These are phyloP conservation scores for Cydia amplana DNA, from an alignment of 1,140 invertebrate species.

Conservation along the genomic window DNA sequence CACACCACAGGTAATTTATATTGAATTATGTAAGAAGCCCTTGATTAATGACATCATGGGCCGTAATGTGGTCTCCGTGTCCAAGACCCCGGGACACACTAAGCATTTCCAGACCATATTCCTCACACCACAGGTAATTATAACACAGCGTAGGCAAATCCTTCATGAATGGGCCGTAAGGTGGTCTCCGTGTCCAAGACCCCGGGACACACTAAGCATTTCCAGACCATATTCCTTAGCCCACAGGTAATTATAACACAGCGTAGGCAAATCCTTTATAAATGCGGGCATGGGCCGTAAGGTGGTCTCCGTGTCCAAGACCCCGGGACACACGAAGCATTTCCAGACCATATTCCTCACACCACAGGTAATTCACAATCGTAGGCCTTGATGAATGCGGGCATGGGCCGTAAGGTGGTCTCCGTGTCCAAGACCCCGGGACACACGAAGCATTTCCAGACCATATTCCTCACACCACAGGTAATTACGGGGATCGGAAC, in stretches of 20 bases:
- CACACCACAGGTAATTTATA: too few species aligned
- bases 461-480: constrained; percentile 93
- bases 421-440: constrained; percentile 97
- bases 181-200: constrained; percentile 97
- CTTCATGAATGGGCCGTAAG: constrained; percentile 96
- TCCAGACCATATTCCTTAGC: constrained; percentile 97
- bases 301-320: constrained; percentile 95
- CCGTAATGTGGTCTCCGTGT: too few species aligned
- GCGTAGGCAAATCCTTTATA: constrained; percentile 98
- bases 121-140: too few species aligned
- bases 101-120: too few species aligned
- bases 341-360: constrained; percentile 98
- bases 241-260: constrained; percentile 90
- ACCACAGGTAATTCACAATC: constrained; percentile 86
- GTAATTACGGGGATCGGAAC: too few species aligned
- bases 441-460: constrained; percentile 99
- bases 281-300: constrained; percentile 96
- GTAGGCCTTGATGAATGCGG: constrained; percentile 96
- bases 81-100: too few species aligned
- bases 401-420: constrained; percentile 96
- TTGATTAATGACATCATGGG: too few species aligned
- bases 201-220: constrained; percentile 98
- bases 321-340: constrained; percentile 98
- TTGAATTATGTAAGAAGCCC: too few species aligned
- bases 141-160: constrained; percentile 98